A percentile compares a stretch with the other conserved stretches of the same genome.
Evolutionary conservation across 1,140 invertebrate species (phyloP).

Genomic region (Drosophila micromelanica): DNA sequence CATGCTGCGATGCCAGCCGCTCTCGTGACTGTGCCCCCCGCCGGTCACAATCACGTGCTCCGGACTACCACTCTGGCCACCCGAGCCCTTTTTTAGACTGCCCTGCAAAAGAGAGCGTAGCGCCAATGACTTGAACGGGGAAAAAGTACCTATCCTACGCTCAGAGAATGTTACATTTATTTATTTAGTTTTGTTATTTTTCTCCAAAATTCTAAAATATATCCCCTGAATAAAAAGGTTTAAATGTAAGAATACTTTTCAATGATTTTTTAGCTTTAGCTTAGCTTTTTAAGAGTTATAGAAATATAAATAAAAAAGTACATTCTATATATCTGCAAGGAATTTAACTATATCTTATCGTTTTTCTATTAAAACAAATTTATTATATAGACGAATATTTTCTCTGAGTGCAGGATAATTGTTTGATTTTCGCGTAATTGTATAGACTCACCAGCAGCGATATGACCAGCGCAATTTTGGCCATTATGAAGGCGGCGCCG

Average conservation of each 20-base stretch:
- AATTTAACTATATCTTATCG: too few relatives aligned
- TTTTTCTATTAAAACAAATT: too few relatives aligned
- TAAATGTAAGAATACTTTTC: too few relatives aligned
- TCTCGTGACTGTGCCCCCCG: constrained; percentile 83
- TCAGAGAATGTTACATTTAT: not conserved
- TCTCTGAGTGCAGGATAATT: not conserved
- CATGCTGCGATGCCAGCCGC: constrained; percentile 80
- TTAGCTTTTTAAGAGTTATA: too few relatives aligned
- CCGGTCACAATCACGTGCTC: constrained; percentile 87
- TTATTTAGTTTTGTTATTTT: too few relatives aligned
- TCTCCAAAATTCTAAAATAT: too few relatives aligned
- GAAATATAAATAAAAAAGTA: too few relatives aligned
- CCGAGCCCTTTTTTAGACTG: constrained; percentile 87
- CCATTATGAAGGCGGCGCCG: constrained; percentile 88
- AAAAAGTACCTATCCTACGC: not conserved
- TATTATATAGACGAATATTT: not conserved
- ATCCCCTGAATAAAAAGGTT: too few relatives aligned
- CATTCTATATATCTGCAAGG: too few relatives aligned
- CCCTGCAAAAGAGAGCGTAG: constrained; percentile 83
- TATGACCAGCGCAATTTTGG: constrained; percentile 88
- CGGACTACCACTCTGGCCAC: constrained; percentile 85
- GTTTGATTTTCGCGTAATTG: not conserved
- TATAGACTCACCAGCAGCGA: constrained; percentile 86
- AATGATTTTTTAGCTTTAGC: too few relatives aligned
- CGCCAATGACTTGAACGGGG: constrained; percentile 52